phyloP scores from a whole-genome alignment of 2,797 vertebrate genomes.

The Acipenser ruthenus region DNA sequence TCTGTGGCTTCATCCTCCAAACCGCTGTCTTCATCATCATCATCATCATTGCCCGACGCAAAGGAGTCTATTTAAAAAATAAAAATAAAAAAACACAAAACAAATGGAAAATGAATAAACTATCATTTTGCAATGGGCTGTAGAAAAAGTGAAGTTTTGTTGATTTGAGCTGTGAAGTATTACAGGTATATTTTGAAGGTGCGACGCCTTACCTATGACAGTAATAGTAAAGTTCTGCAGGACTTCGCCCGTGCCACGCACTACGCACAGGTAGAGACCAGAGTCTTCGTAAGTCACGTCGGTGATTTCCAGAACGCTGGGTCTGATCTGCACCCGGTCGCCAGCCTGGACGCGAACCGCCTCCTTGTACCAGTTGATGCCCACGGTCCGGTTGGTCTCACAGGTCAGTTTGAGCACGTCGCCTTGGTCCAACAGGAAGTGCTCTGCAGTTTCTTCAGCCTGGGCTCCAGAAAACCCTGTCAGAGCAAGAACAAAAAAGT shows the following conservation, averaged over 20 bases:
- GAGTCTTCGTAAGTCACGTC: constrained; percentile 77
- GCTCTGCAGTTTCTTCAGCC: constrained; percentile 57
- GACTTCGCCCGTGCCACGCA: constrained; percentile 56
- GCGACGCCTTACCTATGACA: constrained; percentile 61
- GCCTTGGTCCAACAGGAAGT: constrained; percentile 72
- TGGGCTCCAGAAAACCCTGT: constrained; percentile 47
- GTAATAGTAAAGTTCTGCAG: constrained; percentile 81
- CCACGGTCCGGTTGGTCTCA: constrained; percentile 58
- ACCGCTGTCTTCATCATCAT: constrained; percentile 78
- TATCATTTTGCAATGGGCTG: no score
- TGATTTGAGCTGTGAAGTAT: no score
- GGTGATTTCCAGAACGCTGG: constrained; percentile 71
- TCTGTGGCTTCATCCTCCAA: constrained; percentile 54
- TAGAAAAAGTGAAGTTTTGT: no score
- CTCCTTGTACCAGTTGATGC: constrained; percentile 79
- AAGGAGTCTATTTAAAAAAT: constrained; percentile 57
- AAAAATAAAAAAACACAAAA: neutral
- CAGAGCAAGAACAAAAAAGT: neutral
- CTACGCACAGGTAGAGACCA: constrained; percentile 71
- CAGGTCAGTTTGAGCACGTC: constrained; percentile 75
- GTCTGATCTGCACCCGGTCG: constrained; percentile 62
- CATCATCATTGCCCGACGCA: constrained; percentile 71
- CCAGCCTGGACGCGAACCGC: constrained; percentile 57
- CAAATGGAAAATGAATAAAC: neutral
- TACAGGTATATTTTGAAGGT: neutral